Conservation (phyloP, 2,888 invertebrate species). For the Sarcophaga caerulescens region DNA sequence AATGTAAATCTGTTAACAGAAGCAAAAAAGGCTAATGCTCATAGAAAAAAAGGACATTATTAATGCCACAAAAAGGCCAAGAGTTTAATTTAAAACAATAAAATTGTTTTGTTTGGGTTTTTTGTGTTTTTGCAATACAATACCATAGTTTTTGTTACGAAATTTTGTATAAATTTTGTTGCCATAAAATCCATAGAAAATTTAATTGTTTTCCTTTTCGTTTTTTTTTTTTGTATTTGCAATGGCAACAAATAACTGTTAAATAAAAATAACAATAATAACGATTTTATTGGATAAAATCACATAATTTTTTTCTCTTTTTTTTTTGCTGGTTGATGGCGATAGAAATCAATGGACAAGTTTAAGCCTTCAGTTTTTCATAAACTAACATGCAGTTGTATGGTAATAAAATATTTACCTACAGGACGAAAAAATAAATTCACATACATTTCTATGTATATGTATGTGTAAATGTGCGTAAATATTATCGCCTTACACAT, state of each 20-base stretch:
- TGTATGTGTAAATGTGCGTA: constrained; percentile 7
- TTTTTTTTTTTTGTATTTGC: too few species aligned
- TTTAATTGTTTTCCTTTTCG: background rate
- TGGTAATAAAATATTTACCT: too few species aligned
- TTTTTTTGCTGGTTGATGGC: background rate
- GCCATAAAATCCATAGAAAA: background rate
- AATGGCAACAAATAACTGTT: background rate
- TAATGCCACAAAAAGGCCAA: background rate
- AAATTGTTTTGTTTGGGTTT: background rate
- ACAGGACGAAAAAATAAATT: too few species aligned
- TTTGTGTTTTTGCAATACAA: background rate
- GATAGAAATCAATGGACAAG: constrained; percentile 62
- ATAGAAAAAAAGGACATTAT: too few species aligned
- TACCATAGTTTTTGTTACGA: too few species aligned
- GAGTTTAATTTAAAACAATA: background rate
- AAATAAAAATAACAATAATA: background rate
- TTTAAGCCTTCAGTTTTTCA: constrained; percentile 14
- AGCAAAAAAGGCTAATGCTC: too few species aligned
- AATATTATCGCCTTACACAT: constrained; percentile 52
- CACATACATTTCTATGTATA: too few species aligned
- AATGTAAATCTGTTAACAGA: too few species aligned
- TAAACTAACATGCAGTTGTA: constrained; percentile 13
- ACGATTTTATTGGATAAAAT: background rate
- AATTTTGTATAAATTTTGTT: too few species aligned
- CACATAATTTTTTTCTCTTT: too few species aligned